phyloP scores from a whole-genome alignment of 2,888 invertebrate species.

The Trichogramma dendrolimi region DNA sequence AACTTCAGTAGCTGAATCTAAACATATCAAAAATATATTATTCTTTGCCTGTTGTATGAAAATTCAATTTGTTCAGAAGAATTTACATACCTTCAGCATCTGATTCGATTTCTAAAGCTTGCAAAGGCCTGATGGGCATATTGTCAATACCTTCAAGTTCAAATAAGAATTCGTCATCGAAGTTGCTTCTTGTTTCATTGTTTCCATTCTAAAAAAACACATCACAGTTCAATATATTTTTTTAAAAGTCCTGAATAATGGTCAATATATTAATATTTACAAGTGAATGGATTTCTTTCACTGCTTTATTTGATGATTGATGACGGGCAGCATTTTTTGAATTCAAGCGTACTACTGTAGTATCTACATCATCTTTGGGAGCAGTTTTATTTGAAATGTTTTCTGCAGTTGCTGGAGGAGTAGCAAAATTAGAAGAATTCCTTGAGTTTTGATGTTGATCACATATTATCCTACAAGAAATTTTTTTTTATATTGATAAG shows the following conservation, averaged over 20 bases:
- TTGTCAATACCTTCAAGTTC: constrained; percentile 72
- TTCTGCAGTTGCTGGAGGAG: constrained; percentile 37
- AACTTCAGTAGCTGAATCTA: constrained; percentile 59
- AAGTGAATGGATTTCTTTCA: constrained; percentile 12
- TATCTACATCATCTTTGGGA: constrained; percentile 35
- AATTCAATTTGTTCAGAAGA: constrained; percentile 6
- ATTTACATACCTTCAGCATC: constrained; percentile 68
- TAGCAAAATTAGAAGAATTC: constrained; percentile 29
- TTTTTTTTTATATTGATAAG: background rate
- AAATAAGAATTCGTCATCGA: constrained; percentile 72
- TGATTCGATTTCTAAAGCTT: constrained; percentile 59
- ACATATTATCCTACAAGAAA: constrained; percentile 21
- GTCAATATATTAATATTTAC: constrained; percentile 9
- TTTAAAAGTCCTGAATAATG: background rate
- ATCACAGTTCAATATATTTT: background rate
- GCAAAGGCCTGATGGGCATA: constrained; percentile 36
- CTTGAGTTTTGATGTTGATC: constrained; percentile 19
- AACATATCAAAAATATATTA: constrained; percentile 5
- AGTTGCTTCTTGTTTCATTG: constrained; percentile 39
- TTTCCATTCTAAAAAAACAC: constrained; percentile 38
- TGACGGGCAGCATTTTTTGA: constrained; percentile 27
- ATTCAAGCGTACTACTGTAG: constrained; percentile 29
- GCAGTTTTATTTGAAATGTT: constrained; percentile 35
- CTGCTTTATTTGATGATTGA: constrained; percentile 11
- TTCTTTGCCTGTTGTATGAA: background rate